Evolutionary conservation across 2,888 invertebrate genomes (phyloP).

Genomic region (Nomada hirtipes): DNA sequence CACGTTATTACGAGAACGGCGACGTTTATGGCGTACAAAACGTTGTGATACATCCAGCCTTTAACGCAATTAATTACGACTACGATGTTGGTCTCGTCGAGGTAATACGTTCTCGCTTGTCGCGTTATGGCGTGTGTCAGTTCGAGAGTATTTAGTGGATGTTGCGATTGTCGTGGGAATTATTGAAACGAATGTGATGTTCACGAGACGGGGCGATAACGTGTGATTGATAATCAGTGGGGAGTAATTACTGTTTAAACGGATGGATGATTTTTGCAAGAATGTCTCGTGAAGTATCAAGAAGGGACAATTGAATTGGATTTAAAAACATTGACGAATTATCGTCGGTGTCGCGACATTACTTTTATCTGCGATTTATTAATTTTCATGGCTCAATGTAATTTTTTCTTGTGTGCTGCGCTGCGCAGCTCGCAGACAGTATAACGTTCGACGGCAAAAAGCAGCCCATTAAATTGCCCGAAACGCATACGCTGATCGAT

Average conservation of each 20-base stretch:
- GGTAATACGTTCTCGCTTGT: conserved; percentile 60
- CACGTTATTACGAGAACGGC: conserved; percentile 70
- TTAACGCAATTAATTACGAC: conserved; percentile 66
- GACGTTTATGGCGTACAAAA: conserved; percentile 64
- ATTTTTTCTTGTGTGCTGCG: neutral
- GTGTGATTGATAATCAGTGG: neutral
- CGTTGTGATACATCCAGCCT: conserved; percentile 71
- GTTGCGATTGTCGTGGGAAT: conserved; percentile 13
- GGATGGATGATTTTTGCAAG: neutral
- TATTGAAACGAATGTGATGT: conserved; percentile 11
- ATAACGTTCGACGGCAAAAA: conserved; percentile 61
- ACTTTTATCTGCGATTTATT: neutral
- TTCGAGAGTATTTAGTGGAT: conserved; percentile 17
- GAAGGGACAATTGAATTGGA: neutral
- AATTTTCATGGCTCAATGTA: neutral
- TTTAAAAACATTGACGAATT: neutral
- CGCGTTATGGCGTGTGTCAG: conserved; percentile 1
- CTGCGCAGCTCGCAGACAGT: conserved; percentile 59
- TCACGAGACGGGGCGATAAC: neutral
- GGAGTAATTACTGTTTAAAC: neutral
- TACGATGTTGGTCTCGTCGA: conserved; percentile 74
- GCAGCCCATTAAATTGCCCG: conserved; percentile 70
- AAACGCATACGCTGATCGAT: conserved; percentile 26
- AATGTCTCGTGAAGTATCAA: neutral
- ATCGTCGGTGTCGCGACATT: too few species aligned